Conservation (phyloP, 2,888 invertebrate species). For the Eupithecia vulgata region DNA sequence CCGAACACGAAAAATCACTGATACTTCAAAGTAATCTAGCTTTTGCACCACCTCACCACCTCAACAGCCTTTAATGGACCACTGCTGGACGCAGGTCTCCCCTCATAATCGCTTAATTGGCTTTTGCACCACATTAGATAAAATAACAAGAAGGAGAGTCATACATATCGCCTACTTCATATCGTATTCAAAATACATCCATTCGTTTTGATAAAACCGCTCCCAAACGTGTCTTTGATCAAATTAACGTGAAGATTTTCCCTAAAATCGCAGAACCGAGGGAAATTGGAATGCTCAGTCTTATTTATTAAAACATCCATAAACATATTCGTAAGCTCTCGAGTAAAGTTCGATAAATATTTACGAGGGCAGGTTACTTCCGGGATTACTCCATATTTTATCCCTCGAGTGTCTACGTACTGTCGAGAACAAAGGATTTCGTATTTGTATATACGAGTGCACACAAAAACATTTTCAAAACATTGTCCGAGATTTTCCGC, state of each 20-base stretch:
- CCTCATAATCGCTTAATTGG: too few species aligned
- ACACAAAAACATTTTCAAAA: background rate
- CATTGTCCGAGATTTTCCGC: background rate
- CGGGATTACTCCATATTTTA: slow-evolving; percentile 33
- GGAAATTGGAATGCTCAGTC: slow-evolving; percentile 22
- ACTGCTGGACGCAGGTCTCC: too few species aligned
- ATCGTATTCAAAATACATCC: slow-evolving; percentile 8
- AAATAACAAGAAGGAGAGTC: background rate
- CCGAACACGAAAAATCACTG: too few species aligned
- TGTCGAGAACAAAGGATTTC: slow-evolving; percentile 9
- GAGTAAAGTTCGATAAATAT: slow-evolving; percentile 45
- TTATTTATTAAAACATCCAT: slow-evolving; percentile 28
- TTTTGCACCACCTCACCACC: too few species aligned
- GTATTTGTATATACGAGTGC: background rate
- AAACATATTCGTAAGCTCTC: slow-evolving; percentile 25
- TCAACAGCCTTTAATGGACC: too few species aligned
- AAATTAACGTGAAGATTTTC: slow-evolving; percentile 17
- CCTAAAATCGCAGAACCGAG: background rate
- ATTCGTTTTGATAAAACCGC: slow-evolving; percentile 12
- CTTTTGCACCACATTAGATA: background rate
- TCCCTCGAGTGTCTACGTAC: slow-evolving; percentile 24
- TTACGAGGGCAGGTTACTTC: slow-evolving; percentile 40
- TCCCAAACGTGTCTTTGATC: slow-evolving; percentile 17
- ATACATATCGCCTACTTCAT: background rate
- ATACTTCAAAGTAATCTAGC: too few species aligned